These are phyloP conservation scores for Manis pentadactyla DNA, from an alignment of 2,797 vertebrate species.

Conservation along the genomic window DNA sequence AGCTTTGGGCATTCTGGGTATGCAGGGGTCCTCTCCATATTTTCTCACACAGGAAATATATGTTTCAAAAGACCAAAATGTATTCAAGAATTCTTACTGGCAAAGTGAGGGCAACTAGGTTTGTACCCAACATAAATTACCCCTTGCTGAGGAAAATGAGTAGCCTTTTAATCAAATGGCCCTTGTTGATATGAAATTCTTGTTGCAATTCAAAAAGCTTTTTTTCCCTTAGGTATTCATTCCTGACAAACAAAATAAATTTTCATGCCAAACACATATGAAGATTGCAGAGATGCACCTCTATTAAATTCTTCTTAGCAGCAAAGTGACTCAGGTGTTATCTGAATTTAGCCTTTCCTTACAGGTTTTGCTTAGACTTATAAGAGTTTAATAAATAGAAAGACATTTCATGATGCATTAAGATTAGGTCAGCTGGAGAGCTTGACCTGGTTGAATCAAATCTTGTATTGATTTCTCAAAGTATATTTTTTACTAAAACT, in stretches of 20 bases:
- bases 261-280: conserved; percentile 67
- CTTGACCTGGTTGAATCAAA: conserved; percentile 69
- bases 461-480: conserved; percentile 70
- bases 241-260: conserved; percentile 80
- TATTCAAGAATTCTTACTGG: conserved; percentile 25
- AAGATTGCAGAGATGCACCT: conserved; percentile 68
- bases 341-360: conserved; percentile 77
- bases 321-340: conserved; percentile 75
- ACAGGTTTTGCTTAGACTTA: conserved; percentile 58
- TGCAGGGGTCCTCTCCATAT: not conserved
- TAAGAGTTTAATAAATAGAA: conserved; percentile 72
- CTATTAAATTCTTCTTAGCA: conserved; percentile 79
- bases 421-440: conserved; percentile 71
- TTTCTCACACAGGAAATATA: not conserved
- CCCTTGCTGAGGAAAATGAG: not conserved
- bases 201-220: conserved; percentile 48
- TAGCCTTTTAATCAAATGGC: conserved; percentile 54
- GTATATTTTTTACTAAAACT: conserved; percentile 32
- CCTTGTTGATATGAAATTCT: conserved; percentile 56
- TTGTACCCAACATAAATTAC: conserved; percentile 37
- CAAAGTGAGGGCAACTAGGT: not conserved
- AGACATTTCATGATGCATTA: conserved; percentile 61
- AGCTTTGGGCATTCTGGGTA: not conserved
- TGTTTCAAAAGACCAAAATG: not conserved
- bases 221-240: conserved; percentile 53